phyloP scores from a whole-genome alignment of 2,797 vertebrate species.

The Lagodon rhomboides region DNA sequence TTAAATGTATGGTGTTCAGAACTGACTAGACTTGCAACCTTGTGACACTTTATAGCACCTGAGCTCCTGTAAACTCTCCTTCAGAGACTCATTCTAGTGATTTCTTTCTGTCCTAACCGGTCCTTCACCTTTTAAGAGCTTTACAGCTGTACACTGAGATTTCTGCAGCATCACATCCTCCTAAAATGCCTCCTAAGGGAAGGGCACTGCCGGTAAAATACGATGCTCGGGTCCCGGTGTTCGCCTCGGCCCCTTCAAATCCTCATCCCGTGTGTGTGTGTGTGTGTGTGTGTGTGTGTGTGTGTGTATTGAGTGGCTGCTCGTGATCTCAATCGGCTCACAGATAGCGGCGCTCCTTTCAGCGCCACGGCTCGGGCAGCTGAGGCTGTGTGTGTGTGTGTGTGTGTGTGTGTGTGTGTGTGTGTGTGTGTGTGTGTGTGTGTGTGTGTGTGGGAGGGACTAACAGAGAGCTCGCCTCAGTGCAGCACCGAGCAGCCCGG shows the following conservation, averaged over 20 bases:
- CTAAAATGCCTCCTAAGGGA: not conserved
- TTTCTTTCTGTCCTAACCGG: conserved; percentile 30
- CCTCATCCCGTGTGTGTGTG: conserved; percentile 32
- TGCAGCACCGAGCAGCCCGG: conserved; percentile 39
- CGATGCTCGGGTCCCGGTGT: conserved; percentile 48
- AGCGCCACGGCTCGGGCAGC: conserved; percentile 67
- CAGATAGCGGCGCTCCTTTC: conserved; percentile 74
- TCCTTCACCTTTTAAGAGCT: not conserved
- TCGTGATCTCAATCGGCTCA: conserved; percentile 71
- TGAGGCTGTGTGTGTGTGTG: conserved; percentile 63
- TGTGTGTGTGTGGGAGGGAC: conserved; percentile 78
- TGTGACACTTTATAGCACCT: conserved; percentile 11
- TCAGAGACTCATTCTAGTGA: not conserved
- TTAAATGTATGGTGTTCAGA: not conserved
- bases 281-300: conserved; percentile 43
- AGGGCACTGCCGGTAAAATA: conserved; percentile 9
- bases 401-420: no score
- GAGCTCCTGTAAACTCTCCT: not conserved
- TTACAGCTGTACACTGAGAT: not conserved
- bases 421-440: no score
- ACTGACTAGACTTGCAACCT: conserved; percentile 1
- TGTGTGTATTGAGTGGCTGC: conserved; percentile 55
- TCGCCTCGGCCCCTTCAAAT: conserved; percentile 38
- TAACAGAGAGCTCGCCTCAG: conserved; percentile 64
- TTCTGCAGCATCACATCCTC: not conserved